A percentile compares a stretch with the other conserved stretches of the same genome.
Evolutionary conservation across 2,888 invertebrate genomes (phyloP).

Genomic region (Baccha elongata): DNA sequence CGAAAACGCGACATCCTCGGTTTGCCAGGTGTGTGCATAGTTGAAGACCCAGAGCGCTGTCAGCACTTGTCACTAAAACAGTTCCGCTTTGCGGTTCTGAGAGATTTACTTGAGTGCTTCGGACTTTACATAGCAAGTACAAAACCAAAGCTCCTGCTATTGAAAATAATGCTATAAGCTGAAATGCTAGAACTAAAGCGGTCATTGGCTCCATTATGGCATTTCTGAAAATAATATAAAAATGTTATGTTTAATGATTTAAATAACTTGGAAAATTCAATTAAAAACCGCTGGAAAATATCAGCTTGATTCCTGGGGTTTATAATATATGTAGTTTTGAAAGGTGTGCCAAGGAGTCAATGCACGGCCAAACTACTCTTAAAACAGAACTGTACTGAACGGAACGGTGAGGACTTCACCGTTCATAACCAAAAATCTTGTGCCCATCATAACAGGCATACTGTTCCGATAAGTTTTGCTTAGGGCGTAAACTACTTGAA

Average conservation of each 20-base stretch:
- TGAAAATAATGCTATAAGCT: constrained; percentile 90
- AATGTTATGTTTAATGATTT: background rate
- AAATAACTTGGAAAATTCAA: too few species aligned
- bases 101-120: constrained; percentile 83
- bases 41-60: constrained; percentile 91
- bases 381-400: too few species aligned
- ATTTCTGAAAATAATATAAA: constrained; percentile 76
- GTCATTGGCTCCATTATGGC: constrained; percentile 90
- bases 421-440: too few species aligned
- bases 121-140: constrained; percentile 90
- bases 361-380: too few species aligned
- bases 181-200: constrained; percentile 90
- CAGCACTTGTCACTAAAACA: constrained; percentile 90
- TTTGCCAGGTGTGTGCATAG: constrained; percentile 88
- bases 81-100: constrained; percentile 85
- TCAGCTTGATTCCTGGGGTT: too few species aligned
- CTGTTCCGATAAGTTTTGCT: too few species aligned
- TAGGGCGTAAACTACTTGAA: too few species aligned
- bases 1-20: constrained; percentile 90
- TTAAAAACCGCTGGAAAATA: too few species aligned
- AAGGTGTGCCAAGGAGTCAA: too few species aligned
- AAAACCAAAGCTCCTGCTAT: constrained; percentile 92
- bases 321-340: too few species aligned
- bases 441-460: too few species aligned
- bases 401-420: too few species aligned